These are phyloP conservation scores for Cheilosia vulpina DNA, from an alignment of 2,888 invertebrate genomes.

Conservation along the genomic window DNA sequence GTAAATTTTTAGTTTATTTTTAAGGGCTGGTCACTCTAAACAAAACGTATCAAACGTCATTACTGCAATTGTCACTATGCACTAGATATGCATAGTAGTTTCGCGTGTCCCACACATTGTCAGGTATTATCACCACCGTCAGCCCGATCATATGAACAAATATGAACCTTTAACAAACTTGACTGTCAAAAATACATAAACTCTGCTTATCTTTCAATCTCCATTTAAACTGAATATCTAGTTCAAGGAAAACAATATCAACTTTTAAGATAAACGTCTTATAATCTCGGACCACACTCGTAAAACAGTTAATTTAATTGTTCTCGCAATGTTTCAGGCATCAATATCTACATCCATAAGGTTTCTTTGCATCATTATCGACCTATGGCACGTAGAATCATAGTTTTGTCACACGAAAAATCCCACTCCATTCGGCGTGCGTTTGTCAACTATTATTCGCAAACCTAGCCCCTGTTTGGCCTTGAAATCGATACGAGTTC, in stretches of 20 bases:
- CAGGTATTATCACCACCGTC: too few relatives aligned
- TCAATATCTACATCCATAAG: neutral
- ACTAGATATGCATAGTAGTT: too few relatives aligned
- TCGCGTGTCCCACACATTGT: too few relatives aligned
- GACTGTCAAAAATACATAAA: neutral
- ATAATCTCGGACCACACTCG: conserved; percentile 4
- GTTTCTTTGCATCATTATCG: conserved; percentile 4
- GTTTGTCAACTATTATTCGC: conserved; percentile 40
- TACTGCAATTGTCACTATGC: too few relatives aligned
- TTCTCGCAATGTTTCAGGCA: conserved; percentile 4
- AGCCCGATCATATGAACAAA: too few relatives aligned
- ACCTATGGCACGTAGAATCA: conserved; percentile 37
- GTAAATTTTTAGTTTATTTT: too few relatives aligned
- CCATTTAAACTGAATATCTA: conserved; percentile 3
- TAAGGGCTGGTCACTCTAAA: too few relatives aligned
- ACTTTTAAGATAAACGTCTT: neutral
- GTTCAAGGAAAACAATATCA: conserved; percentile 24
- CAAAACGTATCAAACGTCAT: too few relatives aligned
- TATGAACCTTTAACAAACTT: neutral
- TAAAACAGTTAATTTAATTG: conserved; percentile 10
- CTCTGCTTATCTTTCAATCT: neutral
- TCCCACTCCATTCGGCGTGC: neutral
- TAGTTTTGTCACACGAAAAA: conserved; percentile 26
- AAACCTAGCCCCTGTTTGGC: conserved; percentile 39
- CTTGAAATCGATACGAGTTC: conserved; percentile 69